Percentiles rank a stretch among this genome's conserved stretches.
phyloP scores from a whole-genome alignment of 2,888 invertebrate genomes.

The Torymus texanus region DNA sequence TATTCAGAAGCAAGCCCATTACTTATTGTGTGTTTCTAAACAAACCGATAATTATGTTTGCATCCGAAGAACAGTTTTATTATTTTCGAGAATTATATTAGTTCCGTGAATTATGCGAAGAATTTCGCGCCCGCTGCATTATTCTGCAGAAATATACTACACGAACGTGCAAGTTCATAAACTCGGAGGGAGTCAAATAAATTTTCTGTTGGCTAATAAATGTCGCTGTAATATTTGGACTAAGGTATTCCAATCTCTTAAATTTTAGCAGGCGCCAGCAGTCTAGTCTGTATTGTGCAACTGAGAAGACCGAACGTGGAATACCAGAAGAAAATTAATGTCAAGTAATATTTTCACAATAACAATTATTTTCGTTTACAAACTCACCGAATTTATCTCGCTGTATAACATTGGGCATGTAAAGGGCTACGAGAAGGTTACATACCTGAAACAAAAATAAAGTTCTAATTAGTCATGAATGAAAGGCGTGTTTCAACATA shows the following conservation, averaged over 20 bases:
- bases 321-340: background rate
- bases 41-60: too few relatives aligned
- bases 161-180: conserved; percentile 23
- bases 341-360: background rate
- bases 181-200: conserved; percentile 16
- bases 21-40: background rate
- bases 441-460: conserved; percentile 35
- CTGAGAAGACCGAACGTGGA: background rate
- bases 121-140: conserved; percentile 6
- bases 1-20: background rate
- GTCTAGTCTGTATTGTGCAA: background rate
- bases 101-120: background rate
- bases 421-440: background rate
- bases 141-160: background rate
- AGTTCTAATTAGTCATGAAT: conserved; percentile 1
- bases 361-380: too few relatives aligned
- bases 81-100: background rate
- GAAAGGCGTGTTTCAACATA: too few relatives aligned
- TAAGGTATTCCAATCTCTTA: conserved; percentile 28
- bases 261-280: conserved; percentile 6
- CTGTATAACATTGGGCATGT: background rate
- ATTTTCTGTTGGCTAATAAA: conserved; percentile 34
- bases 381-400: background rate
- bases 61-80: too few relatives aligned
- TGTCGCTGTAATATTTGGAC: conserved; percentile 32